Percentiles rank a stretch among this genome's conserved stretches.
Evolutionary conservation across 1,140 invertebrate species (phyloP).

Genomic region (Drosophila azteca): DNA sequence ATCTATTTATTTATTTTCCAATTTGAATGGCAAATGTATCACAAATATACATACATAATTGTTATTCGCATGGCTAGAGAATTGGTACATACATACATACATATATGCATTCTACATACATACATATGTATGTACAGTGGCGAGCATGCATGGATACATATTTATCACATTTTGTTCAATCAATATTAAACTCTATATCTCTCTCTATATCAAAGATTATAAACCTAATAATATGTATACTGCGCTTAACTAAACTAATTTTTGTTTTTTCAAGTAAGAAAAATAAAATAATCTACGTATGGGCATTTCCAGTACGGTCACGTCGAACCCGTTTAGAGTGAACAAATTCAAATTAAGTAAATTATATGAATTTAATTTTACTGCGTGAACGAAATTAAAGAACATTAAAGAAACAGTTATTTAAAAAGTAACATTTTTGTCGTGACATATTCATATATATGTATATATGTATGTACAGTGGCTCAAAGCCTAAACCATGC

Average conservation of each 20-base stretch:
- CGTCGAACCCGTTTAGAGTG: neutral
- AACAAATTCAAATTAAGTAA: too few species aligned
- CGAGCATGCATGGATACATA: too few species aligned
- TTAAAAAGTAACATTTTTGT: too few species aligned
- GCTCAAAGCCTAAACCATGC: too few species aligned
- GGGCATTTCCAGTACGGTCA: slow-evolving; percentile 9
- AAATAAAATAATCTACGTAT: slow-evolving; percentile 12
- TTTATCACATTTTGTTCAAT: too few species aligned
- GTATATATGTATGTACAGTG: too few species aligned
- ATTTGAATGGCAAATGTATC: slow-evolving; percentile 31
- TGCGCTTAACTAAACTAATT: slow-evolving; percentile 60
- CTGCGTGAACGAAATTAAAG: too few species aligned
- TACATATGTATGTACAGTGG: slow-evolving; percentile 13
- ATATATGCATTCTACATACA: slow-evolving; percentile 24
- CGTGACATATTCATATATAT: too few species aligned
- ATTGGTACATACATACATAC: slow-evolving; percentile 23
- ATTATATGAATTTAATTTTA: too few species aligned
- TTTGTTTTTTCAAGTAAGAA: slow-evolving; percentile 16
- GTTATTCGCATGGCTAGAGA: slow-evolving; percentile 21
- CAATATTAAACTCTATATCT: too few species aligned
- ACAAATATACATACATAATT: slow-evolving; percentile 25
- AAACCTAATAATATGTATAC: neutral
- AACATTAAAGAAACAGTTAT: too few species aligned
- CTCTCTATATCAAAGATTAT: too few species aligned
- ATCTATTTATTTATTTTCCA: slow-evolving; percentile 6